Base-by-base conservation (phyloP, 2,888 invertebrate species). In the Cryptus viduatorius region DNA sequence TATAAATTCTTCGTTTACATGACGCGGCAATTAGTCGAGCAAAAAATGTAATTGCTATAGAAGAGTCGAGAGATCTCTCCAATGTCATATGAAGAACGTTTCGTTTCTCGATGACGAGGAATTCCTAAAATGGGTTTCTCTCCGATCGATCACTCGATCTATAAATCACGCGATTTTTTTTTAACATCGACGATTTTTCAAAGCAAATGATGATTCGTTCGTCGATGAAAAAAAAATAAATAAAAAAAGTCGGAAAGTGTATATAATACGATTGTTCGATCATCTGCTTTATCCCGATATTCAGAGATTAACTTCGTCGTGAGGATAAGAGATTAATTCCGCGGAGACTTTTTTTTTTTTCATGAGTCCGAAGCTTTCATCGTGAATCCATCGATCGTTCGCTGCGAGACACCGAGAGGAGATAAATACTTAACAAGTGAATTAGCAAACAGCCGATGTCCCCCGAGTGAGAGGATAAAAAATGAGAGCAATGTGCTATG, bases 381-480 rank as follows among this genome's bases (percentile, higher is more conserved):
- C 37, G 37, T 8, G 37, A 8, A 37, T 37, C 1, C 37, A 37
- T 8, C 37, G 37, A 37, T 7, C 37, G 37, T 8, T 5, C 4
- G 37, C 7, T 1, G 37, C 37, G 37, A 37, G 7, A 37, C 37
- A 37, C 37, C 1, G 37, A 37, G 37, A 37, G 1, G 37, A 37
- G 5, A 37, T 37, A 37, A 37, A 37, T 37, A 8, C 37, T 56
- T 56, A 14, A 53, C 42, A 42, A 19, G 37, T 71, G 53, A 53
- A 71, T 42, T 31, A 71, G 50, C 69, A n/a, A 8, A 16, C 16
- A 10, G 16, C 48, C n/a, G 46, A 1, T 29, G n/a, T 12, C 19
- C 50, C 10, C 24, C 71, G 16, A 71, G 69, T 37, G 50, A 69
- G 37, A 53, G 69, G 50, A 69, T 14, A 19, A 16, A 14, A n/a